Conservation (phyloP, 2,113 vertebrate species). For the Oenanthe melanoleuca region DNA sequence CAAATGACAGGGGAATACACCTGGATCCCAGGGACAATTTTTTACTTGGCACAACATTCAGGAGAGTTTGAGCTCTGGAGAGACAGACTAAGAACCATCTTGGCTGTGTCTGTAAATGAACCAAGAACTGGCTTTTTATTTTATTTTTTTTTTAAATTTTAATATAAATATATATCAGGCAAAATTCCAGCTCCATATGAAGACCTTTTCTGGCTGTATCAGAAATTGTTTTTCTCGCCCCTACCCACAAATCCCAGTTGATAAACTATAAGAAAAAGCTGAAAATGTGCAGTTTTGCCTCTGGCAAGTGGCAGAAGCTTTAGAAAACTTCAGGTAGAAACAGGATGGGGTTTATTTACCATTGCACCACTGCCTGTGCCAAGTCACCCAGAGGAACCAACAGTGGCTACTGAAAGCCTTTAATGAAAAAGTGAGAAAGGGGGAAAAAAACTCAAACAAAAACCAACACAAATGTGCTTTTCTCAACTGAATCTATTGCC, state of each 20-base stretch:
- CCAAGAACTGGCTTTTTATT: not conserved
- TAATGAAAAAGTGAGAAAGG: not conserved
- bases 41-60: not conserved
- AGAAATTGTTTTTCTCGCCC: not conserved
- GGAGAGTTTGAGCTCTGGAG: not conserved
- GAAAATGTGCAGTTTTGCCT: not conserved
- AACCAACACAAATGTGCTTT: not conserved
- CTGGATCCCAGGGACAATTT: not conserved
- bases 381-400: not conserved
- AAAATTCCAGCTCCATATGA: not conserved
- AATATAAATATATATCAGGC: not conserved
- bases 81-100: not conserved
- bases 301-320: not conserved
- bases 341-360: not conserved
- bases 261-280: not conserved
- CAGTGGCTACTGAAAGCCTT: not conserved
- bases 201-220: not conserved
- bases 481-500: not conserved
- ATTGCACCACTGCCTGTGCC: not conserved
- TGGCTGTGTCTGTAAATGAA: not conserved
- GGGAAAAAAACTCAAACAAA: too few relatives aligned
- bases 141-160: not conserved
- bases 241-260: not conserved
- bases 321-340: not conserved
- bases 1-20: conserved; percentile 15